Base-by-base conservation (phyloP, 2,113 vertebrate species). In the Lampris incognitus region DNA sequence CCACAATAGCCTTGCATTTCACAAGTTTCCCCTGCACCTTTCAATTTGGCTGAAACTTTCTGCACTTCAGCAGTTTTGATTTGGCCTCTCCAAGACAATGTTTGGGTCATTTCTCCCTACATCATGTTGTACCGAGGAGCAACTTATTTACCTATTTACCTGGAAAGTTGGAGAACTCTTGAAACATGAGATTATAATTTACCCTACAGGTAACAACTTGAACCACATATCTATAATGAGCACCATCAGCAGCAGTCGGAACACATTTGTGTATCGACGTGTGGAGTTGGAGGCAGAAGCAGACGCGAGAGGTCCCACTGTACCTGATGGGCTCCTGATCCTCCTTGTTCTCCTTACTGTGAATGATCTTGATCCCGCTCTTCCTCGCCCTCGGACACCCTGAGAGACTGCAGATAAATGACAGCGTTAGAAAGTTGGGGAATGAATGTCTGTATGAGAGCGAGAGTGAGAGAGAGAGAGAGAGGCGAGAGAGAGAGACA, bases 271-370 rank as follows among this genome's bases (percentile, higher is more conserved):
- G 37, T 39, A 72, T 11, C 24, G 6, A 10, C 46, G 13, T 66
- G 76, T 85, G 68, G 24, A 54, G 44, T 79, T 38, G 59, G 38
- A 36, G 63, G 66, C 52, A 76, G 46, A 78, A 82, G 82, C 48
- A 57, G 84, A 84, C 79, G 87, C 74, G 71, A 50, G 52, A 71
- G 70, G 82, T 84, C 66, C 70, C 24, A 69, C 80, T 88, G 74
- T 92, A 99, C 98, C 97, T 99, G 95, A 99, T 99, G 8, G 97
- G 97, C 76, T 99, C 98, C 92, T 99, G 98, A 90, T 99, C 98
- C 79, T 99, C 98, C 86, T 99, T 99, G 92, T 99, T 97, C 89
- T 99, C 97, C 89, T 99, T 99, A 91, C 98, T 99, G 94, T 99
- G 97, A 72, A 97, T 96, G 94, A 99, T 97, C 94, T 98, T 96